Percentiles rank a stretch among this genome's conserved stretches.
phyloP scores from a whole-genome alignment of 2,888 invertebrate species.

The Polydrusus tereticollis region DNA sequence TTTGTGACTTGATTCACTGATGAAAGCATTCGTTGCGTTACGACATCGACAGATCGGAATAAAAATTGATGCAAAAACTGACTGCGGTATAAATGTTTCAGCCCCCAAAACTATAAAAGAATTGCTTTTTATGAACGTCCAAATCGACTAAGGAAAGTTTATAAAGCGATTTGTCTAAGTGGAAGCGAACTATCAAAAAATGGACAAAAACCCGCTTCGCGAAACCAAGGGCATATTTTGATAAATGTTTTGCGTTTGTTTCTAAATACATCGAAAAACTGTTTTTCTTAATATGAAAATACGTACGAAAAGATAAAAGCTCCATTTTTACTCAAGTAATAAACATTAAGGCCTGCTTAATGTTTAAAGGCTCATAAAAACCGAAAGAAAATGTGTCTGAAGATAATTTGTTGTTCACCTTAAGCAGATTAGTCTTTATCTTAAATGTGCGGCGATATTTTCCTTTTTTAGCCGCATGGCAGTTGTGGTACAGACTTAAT shows the following conservation, averaged over 20 bases:
- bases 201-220: not conserved
- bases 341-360: slow-evolving; percentile 15
- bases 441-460: not conserved
- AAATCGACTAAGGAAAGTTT: slow-evolving; percentile 28
- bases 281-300: not conserved
- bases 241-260: not conserved
- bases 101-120: slow-evolving; percentile 28
- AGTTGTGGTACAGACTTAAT: slow-evolving; percentile 3
- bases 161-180: slow-evolving; percentile 32
- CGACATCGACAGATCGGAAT: not conserved
- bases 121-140: slow-evolving; percentile 30
- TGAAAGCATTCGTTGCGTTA: not conserved
- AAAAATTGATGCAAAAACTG: slow-evolving; percentile 11
- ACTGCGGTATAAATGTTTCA: slow-evolving; percentile 12
- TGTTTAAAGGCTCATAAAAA: slow-evolving; percentile 10
- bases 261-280: not conserved
- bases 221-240: not conserved
- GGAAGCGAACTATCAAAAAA: slow-evolving; percentile 11
- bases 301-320: not conserved
- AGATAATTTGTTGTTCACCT: slow-evolving; percentile 11
- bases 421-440: slow-evolving; percentile 15
- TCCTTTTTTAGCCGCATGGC: not conserved
- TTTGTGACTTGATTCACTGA: too few relatives aligned
- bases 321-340: not conserved
- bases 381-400: slow-evolving; percentile 3